Base-by-base conservation (phyloP, 2,888 invertebrate species). In the Catocala nupta region DNA sequence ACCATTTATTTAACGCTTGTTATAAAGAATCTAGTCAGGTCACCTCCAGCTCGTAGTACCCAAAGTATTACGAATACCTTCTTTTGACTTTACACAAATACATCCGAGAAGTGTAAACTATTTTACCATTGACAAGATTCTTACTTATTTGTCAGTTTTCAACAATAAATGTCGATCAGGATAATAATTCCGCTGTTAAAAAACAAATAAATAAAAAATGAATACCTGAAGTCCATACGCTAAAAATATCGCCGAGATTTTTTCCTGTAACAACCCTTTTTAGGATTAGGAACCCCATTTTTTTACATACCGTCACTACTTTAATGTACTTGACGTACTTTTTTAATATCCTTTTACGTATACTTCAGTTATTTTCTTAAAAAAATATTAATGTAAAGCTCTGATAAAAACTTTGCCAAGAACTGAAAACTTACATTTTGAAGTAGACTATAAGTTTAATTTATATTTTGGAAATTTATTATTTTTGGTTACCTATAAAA, bases 261-360 rank as follows among this genome's bases (percentile, higher is more conserved):
- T 81, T 83, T 71, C 77, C 71, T 58, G 63, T 76, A 77, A 77
- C 77, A 83, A 87, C 87, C 87, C 86, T 87, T 88, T 86, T 83
- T 16, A 56, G 85, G 88, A 87, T 87, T 88, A 87, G 62, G 72
- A 68, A 49, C 56, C 49, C 71, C 68, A 65, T 73, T 78, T 81
- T 79, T 81, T 82, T 77, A 71, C 71, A 65, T 64, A 73, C 66
- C 70, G 68, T 65, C 72, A 72, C 62, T 63, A 67, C 59, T 47
- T 58, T 68, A 64, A 59, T 65, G 59, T 69, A 75, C 65, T 62
- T 52, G 49, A 59, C 54, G 69, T 70, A 75, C 65, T 76, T 71
- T 68, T 70, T 67, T 48, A 71, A 65, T 65, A 63, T 56, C 63
- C 48, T 63, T 73, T 63, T 65, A 39, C 36, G 36, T 39, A 39